A percentile compares a stretch with the other conserved stretches of the same genome.
phyloP scores from a whole-genome alignment of 2,113 vertebrate species.

The Carlito syrichta region DNA sequence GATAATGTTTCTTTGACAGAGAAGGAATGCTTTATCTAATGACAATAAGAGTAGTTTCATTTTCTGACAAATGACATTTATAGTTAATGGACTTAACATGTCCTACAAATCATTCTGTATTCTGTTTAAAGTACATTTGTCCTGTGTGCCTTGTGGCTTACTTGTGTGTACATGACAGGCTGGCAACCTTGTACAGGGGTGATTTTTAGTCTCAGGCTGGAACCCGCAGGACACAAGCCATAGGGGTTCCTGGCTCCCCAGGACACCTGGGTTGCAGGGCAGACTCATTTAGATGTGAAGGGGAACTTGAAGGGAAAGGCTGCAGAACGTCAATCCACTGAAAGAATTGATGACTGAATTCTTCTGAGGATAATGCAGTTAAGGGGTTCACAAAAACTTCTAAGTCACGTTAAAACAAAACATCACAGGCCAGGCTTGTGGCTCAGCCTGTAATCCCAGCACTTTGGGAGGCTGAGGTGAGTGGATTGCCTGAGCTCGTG shows the following conservation, averaged over 20 bases:
- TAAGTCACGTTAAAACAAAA: background rate
- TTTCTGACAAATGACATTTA: background rate
- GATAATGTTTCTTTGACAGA: fast-evolving
- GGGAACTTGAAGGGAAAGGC: background rate
- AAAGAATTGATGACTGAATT: fast-evolving
- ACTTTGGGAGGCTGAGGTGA: too few species aligned
- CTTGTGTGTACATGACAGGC: background rate
- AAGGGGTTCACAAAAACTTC: background rate
- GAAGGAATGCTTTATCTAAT: background rate
- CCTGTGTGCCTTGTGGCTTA: fast-evolving
- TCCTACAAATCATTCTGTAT: background rate
- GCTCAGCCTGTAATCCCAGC: too few species aligned
- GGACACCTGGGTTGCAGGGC: background rate
- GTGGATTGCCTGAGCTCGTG: too few species aligned
- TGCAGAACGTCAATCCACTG: fast-evolving
- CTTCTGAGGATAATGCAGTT: background rate
- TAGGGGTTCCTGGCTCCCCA: background rate
- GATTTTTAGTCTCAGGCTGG: background rate
- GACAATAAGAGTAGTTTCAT: background rate
- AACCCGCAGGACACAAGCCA: fast-evolving
- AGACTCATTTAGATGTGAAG: too few species aligned
- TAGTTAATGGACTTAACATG: background rate
- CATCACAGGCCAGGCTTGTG: too few species aligned
- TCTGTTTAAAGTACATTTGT: background rate
- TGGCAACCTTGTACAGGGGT: background rate